These are phyloP conservation scores for Suillia variegata DNA, from an alignment of 2,888 invertebrate genomes.

Conservation along the genomic window DNA sequence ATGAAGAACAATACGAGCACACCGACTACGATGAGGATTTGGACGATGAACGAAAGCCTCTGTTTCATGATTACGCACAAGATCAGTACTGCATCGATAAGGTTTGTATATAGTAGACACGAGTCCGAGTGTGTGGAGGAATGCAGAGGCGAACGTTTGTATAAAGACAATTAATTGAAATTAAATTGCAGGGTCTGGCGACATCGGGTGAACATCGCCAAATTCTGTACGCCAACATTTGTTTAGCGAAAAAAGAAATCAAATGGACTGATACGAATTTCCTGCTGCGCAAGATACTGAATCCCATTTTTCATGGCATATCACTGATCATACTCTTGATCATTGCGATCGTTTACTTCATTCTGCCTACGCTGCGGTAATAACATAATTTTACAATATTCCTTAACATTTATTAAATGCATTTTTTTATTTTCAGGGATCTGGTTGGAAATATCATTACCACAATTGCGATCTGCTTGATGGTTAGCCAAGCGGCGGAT, in stretches of 20 bases:
- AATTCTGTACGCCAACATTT: constrained; percentile 75
- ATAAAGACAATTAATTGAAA: neutral
- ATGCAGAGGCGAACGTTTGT: neutral
- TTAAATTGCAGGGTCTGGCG: constrained; percentile 46
- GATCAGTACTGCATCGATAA: constrained; percentile 84
- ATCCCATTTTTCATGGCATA: constrained; percentile 77
- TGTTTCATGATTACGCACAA: constrained; percentile 73
- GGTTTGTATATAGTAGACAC: constrained; percentile 62
- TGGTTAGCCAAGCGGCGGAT: constrained; percentile 78
- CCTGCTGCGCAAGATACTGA: constrained; percentile 75
- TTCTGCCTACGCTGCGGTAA: constrained; percentile 75
- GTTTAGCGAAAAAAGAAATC: constrained; percentile 72
- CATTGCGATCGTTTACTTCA: constrained; percentile 80
- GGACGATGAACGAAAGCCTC: constrained; percentile 61
- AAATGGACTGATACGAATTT: constrained; percentile 77
- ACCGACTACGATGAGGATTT: constrained; percentile 60
- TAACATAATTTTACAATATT: constrained; percentile 9
- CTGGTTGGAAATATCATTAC: constrained; percentile 84
- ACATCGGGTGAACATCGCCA: constrained; percentile 59
- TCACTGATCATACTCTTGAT: constrained; percentile 73
- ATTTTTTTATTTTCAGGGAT: too few species aligned
- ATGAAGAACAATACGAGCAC: constrained; percentile 54
- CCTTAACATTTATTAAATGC: neutral
- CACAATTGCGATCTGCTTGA: constrained; percentile 78
- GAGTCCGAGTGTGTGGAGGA: too few species aligned